phyloP scores from a whole-genome alignment of 2,113 vertebrate genomes.

The Peromyscus leucopus region DNA sequence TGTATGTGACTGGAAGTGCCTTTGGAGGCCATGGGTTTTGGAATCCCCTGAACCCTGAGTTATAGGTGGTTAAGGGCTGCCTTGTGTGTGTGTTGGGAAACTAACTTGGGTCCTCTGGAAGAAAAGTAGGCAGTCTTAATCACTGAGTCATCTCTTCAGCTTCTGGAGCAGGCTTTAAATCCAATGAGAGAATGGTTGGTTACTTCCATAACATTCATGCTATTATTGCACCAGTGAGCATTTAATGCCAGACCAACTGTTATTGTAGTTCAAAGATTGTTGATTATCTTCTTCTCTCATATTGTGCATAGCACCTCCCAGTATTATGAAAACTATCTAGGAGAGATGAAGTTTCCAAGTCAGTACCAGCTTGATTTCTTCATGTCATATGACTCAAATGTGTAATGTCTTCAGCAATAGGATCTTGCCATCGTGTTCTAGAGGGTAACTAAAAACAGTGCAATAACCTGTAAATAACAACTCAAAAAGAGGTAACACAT shows the following conservation, averaged over 20 bases:
- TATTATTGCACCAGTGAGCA: not conserved
- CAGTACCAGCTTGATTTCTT: not conserved
- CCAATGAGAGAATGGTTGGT: not conserved
- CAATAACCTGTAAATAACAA: not conserved
- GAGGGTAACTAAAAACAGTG: not conserved
- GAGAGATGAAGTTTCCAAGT: not conserved
- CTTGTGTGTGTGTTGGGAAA: not conserved
- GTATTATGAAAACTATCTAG: no score
- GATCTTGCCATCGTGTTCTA: not conserved
- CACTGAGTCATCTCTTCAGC: no score
- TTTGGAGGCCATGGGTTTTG: not conserved
- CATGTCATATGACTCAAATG: not conserved
- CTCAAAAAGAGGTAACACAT: not conserved
- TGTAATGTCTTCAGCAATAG: not conserved
- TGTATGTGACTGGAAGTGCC: not conserved
- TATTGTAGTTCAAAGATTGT: not conserved
- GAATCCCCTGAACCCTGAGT: not conserved
- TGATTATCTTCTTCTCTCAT: not conserved
- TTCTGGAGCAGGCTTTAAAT: not conserved
- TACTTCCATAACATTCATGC: not conserved
- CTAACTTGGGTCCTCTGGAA: not conserved
- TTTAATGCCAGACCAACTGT: not conserved
- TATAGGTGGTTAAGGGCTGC: not conserved
- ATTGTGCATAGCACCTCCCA: not conserved
- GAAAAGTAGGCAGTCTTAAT: not conserved